These are phyloP conservation scores for Clarias magur DNA, from an alignment of 2,113 vertebrate genomes.

Conservation along the genomic window DNA sequence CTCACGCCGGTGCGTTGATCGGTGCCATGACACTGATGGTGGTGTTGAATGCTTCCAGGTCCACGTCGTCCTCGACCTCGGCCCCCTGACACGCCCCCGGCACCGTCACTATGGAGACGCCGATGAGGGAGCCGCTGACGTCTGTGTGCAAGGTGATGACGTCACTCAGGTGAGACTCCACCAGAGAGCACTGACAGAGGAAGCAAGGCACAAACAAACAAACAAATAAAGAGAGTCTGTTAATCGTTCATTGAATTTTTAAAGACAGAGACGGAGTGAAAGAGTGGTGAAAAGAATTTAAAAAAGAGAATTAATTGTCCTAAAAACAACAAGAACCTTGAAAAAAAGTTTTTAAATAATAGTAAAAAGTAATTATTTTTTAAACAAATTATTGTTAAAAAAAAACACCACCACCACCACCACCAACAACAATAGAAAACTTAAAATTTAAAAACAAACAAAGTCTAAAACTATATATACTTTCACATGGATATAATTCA, in stretches of 20 bases:
- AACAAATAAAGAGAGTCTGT: too few relatives aligned
- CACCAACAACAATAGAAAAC: background rate
- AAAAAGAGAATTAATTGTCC: background rate
- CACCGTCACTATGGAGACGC: conserved; percentile 83
- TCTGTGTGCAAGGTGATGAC: conserved; percentile 84
- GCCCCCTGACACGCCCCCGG: conserved; percentile 82
- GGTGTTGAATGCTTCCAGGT: conserved; percentile 88
- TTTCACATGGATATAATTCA: background rate
- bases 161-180: conserved; percentile 89
- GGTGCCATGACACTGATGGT: conserved; percentile 80
- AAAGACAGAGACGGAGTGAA: background rate
- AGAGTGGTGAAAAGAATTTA: background rate
- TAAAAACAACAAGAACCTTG: background rate
- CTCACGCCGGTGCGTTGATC: conserved; percentile 77
- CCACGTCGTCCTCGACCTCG: conserved; percentile 87
- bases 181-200: conserved; percentile 80
- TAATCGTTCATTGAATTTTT: background rate
- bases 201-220: background rate
- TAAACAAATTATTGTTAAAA: too few relatives aligned
- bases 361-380: too few relatives aligned
- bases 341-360: background rate
- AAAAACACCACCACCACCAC: too few relatives aligned
- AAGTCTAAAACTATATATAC: background rate
- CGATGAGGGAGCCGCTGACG: conserved; percentile 81
- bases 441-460: background rate